Evolutionary conservation across 2,113 vertebrate species (phyloP).

Genomic region (Geococcyx californianus): DNA sequence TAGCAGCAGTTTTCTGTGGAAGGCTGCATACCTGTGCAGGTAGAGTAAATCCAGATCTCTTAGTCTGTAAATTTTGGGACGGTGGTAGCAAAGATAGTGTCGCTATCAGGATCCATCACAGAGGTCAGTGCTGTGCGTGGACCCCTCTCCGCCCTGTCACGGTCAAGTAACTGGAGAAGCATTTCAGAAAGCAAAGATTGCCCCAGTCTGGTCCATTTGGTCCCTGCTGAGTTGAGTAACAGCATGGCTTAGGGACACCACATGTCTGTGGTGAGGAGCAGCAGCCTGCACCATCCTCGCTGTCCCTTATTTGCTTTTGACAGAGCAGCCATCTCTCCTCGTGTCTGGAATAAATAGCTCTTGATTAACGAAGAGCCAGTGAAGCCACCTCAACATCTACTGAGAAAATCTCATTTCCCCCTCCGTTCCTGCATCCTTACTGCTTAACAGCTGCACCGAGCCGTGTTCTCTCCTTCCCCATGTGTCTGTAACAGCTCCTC

Average conservation of each 20-base stretch:
- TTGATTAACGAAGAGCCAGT: neutral
- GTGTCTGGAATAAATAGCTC: neutral
- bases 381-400: neutral
- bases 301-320: neutral
- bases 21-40: neutral
- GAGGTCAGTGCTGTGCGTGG: neutral
- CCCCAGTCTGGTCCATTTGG: neutral
- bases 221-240: neutral
- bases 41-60: neutral
- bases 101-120: neutral
- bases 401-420: neutral
- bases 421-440: neutral
- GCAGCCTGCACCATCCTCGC: neutral
- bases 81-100: neutral
- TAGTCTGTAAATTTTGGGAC: neutral
- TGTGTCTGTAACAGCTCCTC: neutral
- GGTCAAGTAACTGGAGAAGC: neutral
- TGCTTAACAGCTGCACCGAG: neutral
- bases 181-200: neutral
- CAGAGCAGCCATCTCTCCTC: neutral
- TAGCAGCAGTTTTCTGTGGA: neutral
- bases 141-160: neutral
- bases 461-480: neutral
- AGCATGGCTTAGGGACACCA: neutral
- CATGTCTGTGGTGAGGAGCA: accelerated